A percentile compares a stretch with the other conserved stretches of the same genome.
Conservation (phyloP, 2,888 invertebrate species). For the Pammene aurita region DNA sequence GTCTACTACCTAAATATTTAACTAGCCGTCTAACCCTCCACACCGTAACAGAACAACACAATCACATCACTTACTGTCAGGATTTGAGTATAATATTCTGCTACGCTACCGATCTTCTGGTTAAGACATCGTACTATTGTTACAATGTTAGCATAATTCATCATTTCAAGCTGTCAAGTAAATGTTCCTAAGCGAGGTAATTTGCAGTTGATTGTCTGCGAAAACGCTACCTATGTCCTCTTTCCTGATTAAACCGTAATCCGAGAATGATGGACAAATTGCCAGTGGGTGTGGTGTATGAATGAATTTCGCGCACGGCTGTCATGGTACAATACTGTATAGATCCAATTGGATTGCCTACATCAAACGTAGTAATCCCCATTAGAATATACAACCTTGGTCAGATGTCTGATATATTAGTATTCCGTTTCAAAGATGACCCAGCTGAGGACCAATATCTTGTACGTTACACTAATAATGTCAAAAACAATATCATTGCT, state of each 20-base stretch:
- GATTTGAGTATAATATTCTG: not conserved
- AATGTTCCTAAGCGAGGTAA: constrained; percentile 27
- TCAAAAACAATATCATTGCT: not conserved
- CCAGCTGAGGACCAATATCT: too few relatives aligned
- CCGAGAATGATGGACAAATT: constrained; percentile 64
- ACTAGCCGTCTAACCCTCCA: not conserved
- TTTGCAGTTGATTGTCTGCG: constrained; percentile 38
- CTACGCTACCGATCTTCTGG: not conserved
- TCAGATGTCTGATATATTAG: not conserved
- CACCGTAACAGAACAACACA: constrained; percentile 1
- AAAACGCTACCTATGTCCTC: constrained; percentile 51
- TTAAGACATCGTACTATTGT: not conserved
- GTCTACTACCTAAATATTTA: not conserved
- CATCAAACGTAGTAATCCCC: constrained; percentile 41
- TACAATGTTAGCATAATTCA: constrained; percentile 19
- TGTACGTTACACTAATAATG: not conserved
- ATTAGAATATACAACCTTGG: constrained; percentile 19
- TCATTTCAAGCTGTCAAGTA: constrained; percentile 21
- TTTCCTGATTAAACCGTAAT: constrained; percentile 69
- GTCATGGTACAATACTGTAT: constrained; percentile 39
- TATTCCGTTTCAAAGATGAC: not conserved
- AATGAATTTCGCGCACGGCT: constrained; percentile 66
- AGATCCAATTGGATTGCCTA: constrained; percentile 41
- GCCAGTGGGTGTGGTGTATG: constrained; percentile 70
- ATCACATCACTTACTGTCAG: constrained; percentile 2